Evolutionary conservation across 2,888 invertebrate genomes (phyloP).

Genomic region (Dryococelus australis): DNA sequence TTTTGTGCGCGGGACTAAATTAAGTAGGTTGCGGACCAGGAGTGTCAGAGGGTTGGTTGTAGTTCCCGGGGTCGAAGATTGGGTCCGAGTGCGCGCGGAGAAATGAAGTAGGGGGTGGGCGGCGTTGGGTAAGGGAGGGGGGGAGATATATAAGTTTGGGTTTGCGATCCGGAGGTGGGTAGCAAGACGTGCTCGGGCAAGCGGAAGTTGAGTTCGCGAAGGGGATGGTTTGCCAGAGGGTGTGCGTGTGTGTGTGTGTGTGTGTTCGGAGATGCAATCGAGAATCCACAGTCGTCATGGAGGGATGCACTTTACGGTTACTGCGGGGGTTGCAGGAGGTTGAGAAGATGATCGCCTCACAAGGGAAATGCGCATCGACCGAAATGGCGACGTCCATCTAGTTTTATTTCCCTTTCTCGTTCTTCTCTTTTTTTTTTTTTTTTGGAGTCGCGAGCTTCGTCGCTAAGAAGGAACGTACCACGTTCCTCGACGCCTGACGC

Average conservation of each 20-base stretch:
- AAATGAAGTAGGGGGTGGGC: constrained; percentile 27
- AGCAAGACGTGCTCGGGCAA: neutral
- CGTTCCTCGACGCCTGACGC: too few relatives aligned
- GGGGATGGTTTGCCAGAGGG: neutral
- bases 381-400: too few relatives aligned
- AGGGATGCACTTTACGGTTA: neutral
- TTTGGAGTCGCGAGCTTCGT: too few relatives aligned
- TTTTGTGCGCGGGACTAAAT: neutral
- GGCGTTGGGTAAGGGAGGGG: too few relatives aligned
- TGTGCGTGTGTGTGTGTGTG: neutral
- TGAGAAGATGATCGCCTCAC: neutral
- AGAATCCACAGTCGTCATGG: neutral
- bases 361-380: neutral
- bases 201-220: neutral
- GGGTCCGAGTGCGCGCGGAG: constrained; percentile 37
- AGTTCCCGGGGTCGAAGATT: neutral
- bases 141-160: constrained; percentile 17
- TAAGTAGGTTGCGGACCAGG: neutral
- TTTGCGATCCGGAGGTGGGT: neutral
- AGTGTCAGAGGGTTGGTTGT: neutral
- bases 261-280: neutral
- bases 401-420: too few relatives aligned
- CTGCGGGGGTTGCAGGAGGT: too few relatives aligned
- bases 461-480: too few relatives aligned
- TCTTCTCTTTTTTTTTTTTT: too few relatives aligned